A percentile compares a stretch with the other conserved stretches of the same genome.
Evolutionary conservation across 2,113 vertebrate species (phyloP).

Genomic region (Chaetops frenatus): DNA sequence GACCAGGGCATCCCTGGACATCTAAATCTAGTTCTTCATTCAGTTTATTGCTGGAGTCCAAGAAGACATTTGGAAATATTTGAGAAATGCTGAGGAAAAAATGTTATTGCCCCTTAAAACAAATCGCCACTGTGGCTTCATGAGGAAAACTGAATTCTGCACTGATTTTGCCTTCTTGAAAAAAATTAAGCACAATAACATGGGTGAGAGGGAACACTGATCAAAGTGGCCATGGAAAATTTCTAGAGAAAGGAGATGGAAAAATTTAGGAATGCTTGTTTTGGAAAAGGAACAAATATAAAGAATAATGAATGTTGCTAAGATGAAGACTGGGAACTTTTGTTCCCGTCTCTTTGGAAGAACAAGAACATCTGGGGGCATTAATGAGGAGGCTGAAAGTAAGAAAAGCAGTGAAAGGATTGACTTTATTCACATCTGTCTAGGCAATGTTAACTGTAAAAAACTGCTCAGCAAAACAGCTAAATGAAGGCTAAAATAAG

Average conservation of each 20-base stretch:
- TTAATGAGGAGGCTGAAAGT: background rate
- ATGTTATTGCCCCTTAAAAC: background rate
- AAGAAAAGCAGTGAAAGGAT: background rate
- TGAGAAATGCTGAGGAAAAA: background rate
- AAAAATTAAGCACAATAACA: background rate
- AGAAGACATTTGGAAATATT: background rate
- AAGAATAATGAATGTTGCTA: background rate
- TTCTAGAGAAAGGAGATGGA: background rate
- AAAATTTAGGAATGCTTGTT: background rate
- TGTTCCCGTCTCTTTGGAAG: background rate
- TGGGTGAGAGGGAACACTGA: background rate
- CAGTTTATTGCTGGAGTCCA: background rate
- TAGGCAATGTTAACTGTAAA: background rate
- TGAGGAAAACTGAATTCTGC: background rate
- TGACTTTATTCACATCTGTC: background rate
- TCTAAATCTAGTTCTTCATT: background rate
- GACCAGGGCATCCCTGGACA: background rate
- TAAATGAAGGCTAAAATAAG: background rate
- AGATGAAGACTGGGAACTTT: background rate
- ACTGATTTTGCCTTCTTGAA: background rate
- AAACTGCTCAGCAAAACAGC: background rate
- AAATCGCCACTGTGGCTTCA: background rate
- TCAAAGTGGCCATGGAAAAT: background rate
- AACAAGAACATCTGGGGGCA: background rate
- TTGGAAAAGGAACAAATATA: background rate